Evolutionary conservation across 2,113 vertebrate species (phyloP), one percentile per base, ranked within the genome.

Genomic region (Eublepharis macularius): DNA sequence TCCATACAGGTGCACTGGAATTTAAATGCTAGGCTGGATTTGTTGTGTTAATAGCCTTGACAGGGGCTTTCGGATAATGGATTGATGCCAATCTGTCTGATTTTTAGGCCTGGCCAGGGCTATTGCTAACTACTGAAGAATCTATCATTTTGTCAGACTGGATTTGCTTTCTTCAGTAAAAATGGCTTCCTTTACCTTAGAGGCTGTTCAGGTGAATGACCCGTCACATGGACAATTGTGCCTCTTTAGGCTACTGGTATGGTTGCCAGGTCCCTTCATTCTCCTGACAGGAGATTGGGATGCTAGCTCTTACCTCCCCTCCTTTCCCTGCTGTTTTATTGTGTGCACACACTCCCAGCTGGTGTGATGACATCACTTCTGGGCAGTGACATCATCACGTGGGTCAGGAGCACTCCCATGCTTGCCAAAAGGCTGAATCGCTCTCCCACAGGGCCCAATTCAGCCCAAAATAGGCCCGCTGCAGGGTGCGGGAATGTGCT

Each of bases 1-100:
- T 65, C 39, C 66, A 83, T 63, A 80, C 43, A 0, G 60, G 19
- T 72, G 19, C 32, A 49, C 68, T 76, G 70, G 75, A 60, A 80
- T 3, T 88, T 86, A 68, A 70, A 39, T 80, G 77, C 47, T 16
- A 54, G 26, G n/a, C 51, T 84, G 49, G 13, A 17, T 16, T 86
- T 85, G 21, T 89, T 89, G 4, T 16, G 49, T 10, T 45, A 89
- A 68, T 54, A 29, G 7, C 43, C 90, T n/a, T n/a, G 88, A 85
- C 75, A 81, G 29, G 82, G 34, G 68, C 51, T 45, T 32, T 47
- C 80, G 24, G 70, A 81, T 16, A 29, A n/a, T 57, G n/a, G 45
- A 79, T 72, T 49, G 0, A 4, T 49, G 26, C 10, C 3, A 84
- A 49, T 57, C 12, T n/a, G 43, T 65, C 32, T 54, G 12, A 16